Evolutionary conservation across 2,888 invertebrate genomes (phyloP), one percentile per base, ranked within the genome.

Genomic region (Toxonevra muliebris): DNA sequence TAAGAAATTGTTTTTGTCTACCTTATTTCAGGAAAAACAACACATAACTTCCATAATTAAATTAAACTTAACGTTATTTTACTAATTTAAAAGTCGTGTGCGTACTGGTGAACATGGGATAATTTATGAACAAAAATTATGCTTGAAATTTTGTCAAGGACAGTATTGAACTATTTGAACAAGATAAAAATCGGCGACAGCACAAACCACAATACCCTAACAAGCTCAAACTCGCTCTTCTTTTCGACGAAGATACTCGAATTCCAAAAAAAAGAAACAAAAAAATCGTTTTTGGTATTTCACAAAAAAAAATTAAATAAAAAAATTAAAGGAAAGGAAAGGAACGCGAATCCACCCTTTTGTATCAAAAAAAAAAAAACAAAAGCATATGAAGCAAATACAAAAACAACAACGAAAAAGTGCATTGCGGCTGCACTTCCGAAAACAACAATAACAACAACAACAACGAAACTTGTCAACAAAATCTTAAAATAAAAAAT

Each of bases 101-200:
- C 30, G 30, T 30, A 7, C 30, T 30, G 3, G 30, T 30, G 30
- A 30, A 30, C 30, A 30, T 30, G 30, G 30, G 30, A 30, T 30
- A 30, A 30, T 30, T 30, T 30, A 30, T 30, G 2, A 7, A 30
- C 30, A 30, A 30, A 30, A 30, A 30, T 7, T 30, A 7, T 53
- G 42, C 64, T 30, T 70, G 74, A 75, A 77, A 76, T 79, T 73
- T 73, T 76, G 73, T 78, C 75, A 75, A 75, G 75, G 75, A 77
- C 76, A 78, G 80, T 77, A 80, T 80, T 81, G 79, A 77, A 74
- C 80, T 78, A 78, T 80, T 81, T 78, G 75, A 77, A 76, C 71
- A 74, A 77, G 80, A 81, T 80, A 78, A 80, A 41, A 79, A 78
- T 78, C 80, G 67, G 73, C 73, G 68, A 74, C 12, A 19, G 17